Evolutionary conservation across 2,888 invertebrate genomes (phyloP).

Genomic region (Phengaris arion): DNA sequence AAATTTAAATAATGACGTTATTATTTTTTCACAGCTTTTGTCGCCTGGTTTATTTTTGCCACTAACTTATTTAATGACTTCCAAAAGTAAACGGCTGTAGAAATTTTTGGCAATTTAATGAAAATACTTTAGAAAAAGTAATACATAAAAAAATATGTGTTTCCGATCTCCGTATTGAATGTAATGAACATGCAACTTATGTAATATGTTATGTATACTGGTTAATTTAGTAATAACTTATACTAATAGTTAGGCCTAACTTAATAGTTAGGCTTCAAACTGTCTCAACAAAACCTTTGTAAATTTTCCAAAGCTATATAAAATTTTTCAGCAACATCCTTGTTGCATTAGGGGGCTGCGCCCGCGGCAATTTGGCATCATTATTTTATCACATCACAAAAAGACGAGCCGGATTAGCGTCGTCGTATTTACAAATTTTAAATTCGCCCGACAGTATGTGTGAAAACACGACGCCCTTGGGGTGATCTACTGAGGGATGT

Average conservation of each 20-base stretch:
- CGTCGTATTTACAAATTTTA: constrained; percentile 61
- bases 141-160: too few species aligned
- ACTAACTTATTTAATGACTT: too few species aligned
- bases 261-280: neutral
- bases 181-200: too few species aligned
- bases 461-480: constrained; percentile 58
- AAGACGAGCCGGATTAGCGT: constrained; percentile 56
- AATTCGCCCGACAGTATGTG: constrained; percentile 55
- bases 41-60: neutral
- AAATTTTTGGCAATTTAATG: too few species aligned
- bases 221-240: too few species aligned
- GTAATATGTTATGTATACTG: too few species aligned
- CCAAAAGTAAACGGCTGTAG: too few species aligned
- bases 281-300: neutral
- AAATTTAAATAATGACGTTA: constrained; percentile 8
- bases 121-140: too few species aligned
- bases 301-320: neutral
- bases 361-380: constrained; percentile 56
- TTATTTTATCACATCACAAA: constrained; percentile 66
- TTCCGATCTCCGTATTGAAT: too few species aligned
- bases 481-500: constrained; percentile 35
- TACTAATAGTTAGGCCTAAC: too few species aligned
- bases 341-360: constrained; percentile 40
- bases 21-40: constrained; percentile 25
- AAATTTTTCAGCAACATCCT: constrained; percentile 30